Conservation (phyloP, 2,888 invertebrate genomes). For the Megastigmus dorsalis region DNA sequence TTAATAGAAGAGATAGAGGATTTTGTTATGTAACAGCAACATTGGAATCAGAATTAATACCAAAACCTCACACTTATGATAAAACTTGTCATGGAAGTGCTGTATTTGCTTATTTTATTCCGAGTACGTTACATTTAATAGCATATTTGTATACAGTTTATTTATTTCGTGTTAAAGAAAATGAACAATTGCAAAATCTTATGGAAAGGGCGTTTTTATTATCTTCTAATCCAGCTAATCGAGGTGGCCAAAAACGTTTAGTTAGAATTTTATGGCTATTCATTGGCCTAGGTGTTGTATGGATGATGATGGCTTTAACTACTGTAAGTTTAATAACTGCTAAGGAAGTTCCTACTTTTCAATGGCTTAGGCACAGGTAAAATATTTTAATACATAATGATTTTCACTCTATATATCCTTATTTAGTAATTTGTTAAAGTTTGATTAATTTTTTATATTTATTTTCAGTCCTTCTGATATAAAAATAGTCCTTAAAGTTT, state of each 20-base stretch:
- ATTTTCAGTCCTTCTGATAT: constrained; percentile 76
- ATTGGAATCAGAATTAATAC: constrained; percentile 54
- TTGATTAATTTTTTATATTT: not conserved
- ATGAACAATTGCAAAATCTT: constrained; percentile 87
- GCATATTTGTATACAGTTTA: constrained; percentile 85
- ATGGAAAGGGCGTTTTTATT: constrained; percentile 88
- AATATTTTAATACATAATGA: constrained; percentile 18
- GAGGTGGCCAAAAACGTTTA: constrained; percentile 81
- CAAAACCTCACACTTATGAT: constrained; percentile 76
- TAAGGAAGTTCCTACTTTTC: constrained; percentile 79
- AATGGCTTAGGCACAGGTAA: constrained; percentile 80
- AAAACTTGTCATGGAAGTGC: constrained; percentile 83
- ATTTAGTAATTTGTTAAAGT: not conserved
- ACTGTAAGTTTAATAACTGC: constrained; percentile 82
- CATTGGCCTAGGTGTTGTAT: constrained; percentile 81
- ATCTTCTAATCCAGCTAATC: constrained; percentile 81
- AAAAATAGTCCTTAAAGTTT: constrained; percentile 77
- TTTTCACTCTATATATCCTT: not conserved
- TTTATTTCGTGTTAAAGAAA: constrained; percentile 85
- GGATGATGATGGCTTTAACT: constrained; percentile 82
- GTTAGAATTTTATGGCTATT: constrained; percentile 85
- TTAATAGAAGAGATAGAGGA: constrained; percentile 82
- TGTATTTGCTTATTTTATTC: constrained; percentile 83
- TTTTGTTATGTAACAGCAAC: constrained; percentile 78
- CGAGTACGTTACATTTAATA: constrained; percentile 82